phyloP scores from a whole-genome alignment of 2,888 invertebrate species.

The Psylliodes chrysocephalus region DNA sequence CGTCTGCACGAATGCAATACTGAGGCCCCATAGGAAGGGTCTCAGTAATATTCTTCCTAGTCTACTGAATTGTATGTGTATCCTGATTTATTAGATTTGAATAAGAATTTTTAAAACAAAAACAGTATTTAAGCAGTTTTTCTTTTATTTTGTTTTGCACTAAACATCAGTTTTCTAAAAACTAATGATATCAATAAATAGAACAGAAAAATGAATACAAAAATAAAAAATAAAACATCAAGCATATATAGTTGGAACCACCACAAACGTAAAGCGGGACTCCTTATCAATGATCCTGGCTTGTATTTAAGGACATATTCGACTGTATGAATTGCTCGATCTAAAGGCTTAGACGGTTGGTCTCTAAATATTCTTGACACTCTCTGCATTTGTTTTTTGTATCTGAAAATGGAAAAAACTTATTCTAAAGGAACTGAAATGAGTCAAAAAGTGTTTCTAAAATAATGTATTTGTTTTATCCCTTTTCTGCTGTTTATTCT shows the following conservation, averaged over 20 bases:
- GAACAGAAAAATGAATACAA: neutral
- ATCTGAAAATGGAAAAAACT: constrained; percentile 5
- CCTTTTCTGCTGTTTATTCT: too few relatives aligned
- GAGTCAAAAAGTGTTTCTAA: too few relatives aligned
- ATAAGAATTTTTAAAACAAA: too few relatives aligned
- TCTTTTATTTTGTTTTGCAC: neutral
- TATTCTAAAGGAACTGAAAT: too few relatives aligned
- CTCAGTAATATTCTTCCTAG: too few relatives aligned
- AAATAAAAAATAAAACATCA: neutral
- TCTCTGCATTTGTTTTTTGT: neutral
- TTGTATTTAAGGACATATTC: constrained; percentile 9
- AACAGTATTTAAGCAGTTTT: neutral
- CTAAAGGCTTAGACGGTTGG: constrained; percentile 7
- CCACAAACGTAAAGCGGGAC: neutral
- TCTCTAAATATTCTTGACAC: constrained; percentile 18
- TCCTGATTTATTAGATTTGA: too few relatives aligned
- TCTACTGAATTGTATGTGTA: too few relatives aligned
- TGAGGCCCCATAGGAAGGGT: too few relatives aligned
- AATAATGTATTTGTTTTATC: too few relatives aligned
- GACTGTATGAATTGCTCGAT: neutral
- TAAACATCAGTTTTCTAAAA: neutral
- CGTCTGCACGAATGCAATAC: too few relatives aligned
- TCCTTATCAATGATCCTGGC: neutral
- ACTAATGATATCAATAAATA: neutral
- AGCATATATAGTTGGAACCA: constrained; percentile 2